Evolutionary conservation across 2,113 vertebrate species (phyloP).

Genomic region (Silurus meridionalis): DNA sequence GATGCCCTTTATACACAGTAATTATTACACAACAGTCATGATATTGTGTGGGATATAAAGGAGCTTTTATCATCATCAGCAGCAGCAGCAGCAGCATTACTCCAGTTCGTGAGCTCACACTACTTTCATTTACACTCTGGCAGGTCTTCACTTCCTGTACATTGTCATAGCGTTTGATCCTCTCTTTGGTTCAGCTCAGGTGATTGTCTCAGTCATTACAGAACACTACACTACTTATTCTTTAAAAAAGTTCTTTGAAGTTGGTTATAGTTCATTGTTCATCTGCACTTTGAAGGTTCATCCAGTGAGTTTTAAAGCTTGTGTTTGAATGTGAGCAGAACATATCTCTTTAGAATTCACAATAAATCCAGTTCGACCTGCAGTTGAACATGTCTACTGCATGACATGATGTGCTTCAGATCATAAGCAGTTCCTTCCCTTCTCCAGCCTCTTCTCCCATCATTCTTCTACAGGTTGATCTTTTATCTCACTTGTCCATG

Average conservation of each 20-base stretch:
- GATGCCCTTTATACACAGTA: too few species aligned
- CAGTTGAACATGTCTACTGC: not conserved
- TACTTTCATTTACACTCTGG: not conserved
- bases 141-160: not conserved
- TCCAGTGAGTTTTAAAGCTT: not conserved
- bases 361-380: not conserved
- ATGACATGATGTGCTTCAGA: not conserved
- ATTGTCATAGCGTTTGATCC: not conserved
- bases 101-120: not conserved
- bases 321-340: not conserved
- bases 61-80: not conserved
- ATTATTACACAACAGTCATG: not conserved
- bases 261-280: not conserved
- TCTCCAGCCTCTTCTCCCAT: not conserved
- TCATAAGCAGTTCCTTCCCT: not conserved
- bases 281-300: not conserved
- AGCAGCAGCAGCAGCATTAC: not conserved
- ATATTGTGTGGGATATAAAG: not conserved
- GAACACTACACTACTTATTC: not conserved
- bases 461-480: not conserved
- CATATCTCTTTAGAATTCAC: not conserved
- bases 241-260: not conserved
- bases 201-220: not conserved
- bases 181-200: not conserved
- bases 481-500: not conserved